Conservation (phyloP, 2,797 vertebrate genomes). For the Hoplostethus mediterraneus region DNA sequence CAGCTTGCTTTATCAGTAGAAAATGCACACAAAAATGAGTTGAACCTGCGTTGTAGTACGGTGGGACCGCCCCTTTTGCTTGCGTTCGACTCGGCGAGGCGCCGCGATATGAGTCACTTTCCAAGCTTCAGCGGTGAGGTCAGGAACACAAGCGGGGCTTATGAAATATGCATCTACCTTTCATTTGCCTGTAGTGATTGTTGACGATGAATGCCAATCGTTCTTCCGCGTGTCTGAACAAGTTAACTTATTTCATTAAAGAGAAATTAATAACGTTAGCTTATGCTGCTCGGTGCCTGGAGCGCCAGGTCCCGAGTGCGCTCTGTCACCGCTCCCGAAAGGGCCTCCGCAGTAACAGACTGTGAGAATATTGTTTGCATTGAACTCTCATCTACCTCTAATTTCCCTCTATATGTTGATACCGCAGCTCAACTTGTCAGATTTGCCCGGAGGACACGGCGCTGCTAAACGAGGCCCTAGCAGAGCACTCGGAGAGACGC, state of each 20-base stretch:
- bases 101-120: slow-evolving; percentile 3
- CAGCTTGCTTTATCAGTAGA: neutral
- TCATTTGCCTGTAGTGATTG: slow-evolving; percentile 28
- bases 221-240: slow-evolving; percentile 67
- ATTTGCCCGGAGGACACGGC: slow-evolving; percentile 62
- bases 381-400: slow-evolving; percentile 70
- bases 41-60: slow-evolving; percentile 1
- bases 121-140: slow-evolving; percentile 16
- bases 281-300: slow-evolving; percentile 52
- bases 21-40: neutral
- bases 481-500: slow-evolving; percentile 41
- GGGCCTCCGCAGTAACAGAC: slow-evolving; percentile 43
- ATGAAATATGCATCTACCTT: slow-evolving; percentile 14
- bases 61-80: neutral
- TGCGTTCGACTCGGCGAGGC: neutral
- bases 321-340: slow-evolving; percentile 40
- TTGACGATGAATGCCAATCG: slow-evolving; percentile 49
- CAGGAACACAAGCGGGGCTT: slow-evolving; percentile 5
- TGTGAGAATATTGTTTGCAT: slow-evolving; percentile 56
- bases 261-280: slow-evolving; percentile 58
- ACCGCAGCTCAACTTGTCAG: slow-evolving; percentile 61
- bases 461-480: slow-evolving; percentile 56
- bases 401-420: slow-evolving; percentile 70
- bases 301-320: slow-evolving; percentile 38
- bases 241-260: slow-evolving; percentile 66